phyloP scores from a whole-genome alignment of 1,140 invertebrate genomes.

The silkworm (Bombyx mori) region ASM3026992v2 NC_085119.1:5295001-5295500 shows the following conservation, averaged over 20 bases:
- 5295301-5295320: too few relatives aligned
- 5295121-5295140: constrained; percentile 65
- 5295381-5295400: background rate
- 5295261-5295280: too few relatives aligned
- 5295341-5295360: too few relatives aligned
- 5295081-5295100: constrained; percentile 63
- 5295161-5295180: constrained; percentile 74
- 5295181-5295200: constrained; percentile 66
- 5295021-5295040: constrained; percentile 68
- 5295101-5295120: constrained; percentile 67
- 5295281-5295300: too few relatives aligned
- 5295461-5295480: constrained; percentile 58
- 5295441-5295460: constrained; percentile 62
- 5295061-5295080: constrained; percentile 42
- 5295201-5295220: constrained; percentile 66
- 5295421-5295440: constrained; percentile 42
- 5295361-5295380: too few relatives aligned
- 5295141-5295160: constrained; percentile 73
- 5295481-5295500: constrained; percentile 64
- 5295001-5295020: constrained; percentile 80
- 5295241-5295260: constrained; percentile 57
- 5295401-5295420: constrained; percentile 23
- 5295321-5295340: too few relatives aligned
- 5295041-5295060: constrained; percentile 63
- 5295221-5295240: constrained; percentile 46